Evolutionary conservation across 2,113 vertebrate species (phyloP), one percentile per base, ranked within the genome.

Genomic region (Tapirus terrestris): DNA sequence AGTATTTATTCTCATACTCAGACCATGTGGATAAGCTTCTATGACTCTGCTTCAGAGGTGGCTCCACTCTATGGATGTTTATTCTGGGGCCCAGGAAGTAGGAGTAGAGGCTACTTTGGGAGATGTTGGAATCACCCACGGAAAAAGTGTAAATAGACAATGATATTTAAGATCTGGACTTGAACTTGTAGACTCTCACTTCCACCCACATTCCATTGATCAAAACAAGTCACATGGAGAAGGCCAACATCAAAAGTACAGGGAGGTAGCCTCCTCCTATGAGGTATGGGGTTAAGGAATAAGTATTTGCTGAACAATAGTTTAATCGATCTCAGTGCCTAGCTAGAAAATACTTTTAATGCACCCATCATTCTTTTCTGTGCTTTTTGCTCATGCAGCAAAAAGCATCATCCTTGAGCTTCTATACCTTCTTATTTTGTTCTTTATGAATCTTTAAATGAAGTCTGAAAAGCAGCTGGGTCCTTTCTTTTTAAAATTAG

Each of bases 401-500:
- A 84, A 92, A 94, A 91, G 53, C 33, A 6, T 67, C 58, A 80
- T 72, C 60, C 13, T 85, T 77, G 53, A 18, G 48, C 48, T 82
- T 92, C 65, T 97, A 12, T 18, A 51, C 4, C 48, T 89, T 65
- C 17, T 83, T 82, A n/a, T 77, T 88, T 94, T 89, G 31, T 36
- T 96, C 33, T 96, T 85, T 67, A 81, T 95, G 48, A 82, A 67
- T 27, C 39, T 95, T 93, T 94, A 94, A 95, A 63, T 97, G 65
- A 97, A 84, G 91, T 94, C 53, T 94, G 48, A 39, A 76, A 80
- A 82, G 60, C n/a, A 95, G 8, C 27, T 85, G 48, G 17, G 16
- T 75, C 63, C 18, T 84, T 95, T 91, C 60, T 88, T 87, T 96
- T 86, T 95, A 63, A 94, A 89, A 48, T 89, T 16, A 75, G 18